Conservation (phyloP, 2,113 vertebrate genomes). For the Campylorhamphus procurvoides region DNA sequence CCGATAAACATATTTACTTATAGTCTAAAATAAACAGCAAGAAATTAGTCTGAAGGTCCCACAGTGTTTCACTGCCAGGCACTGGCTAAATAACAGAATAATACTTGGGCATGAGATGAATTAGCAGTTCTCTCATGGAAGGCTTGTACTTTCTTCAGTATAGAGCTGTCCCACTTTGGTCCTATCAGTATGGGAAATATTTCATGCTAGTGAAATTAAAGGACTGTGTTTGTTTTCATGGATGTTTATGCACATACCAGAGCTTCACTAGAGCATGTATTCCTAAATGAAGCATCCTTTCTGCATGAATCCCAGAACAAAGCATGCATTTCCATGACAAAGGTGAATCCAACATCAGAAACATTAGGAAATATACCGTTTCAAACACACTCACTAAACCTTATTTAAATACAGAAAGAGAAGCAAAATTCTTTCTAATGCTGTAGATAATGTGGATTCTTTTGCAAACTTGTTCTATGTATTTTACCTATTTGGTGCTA, state of each 20-base stretch:
- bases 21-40: background rate
- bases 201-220: background rate
- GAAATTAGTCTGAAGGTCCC: background rate
- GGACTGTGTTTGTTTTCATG: background rate
- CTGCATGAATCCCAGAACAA: slow-evolving; percentile 25
- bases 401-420: background rate
- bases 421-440: background rate
- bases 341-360: background rate
- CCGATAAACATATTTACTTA: background rate
- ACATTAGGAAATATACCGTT: background rate
- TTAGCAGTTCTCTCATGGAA: background rate
- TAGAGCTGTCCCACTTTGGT: background rate
- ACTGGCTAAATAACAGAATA: background rate
- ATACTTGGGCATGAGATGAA: background rate
- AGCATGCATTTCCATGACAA: slow-evolving; percentile 43
- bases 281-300: slow-evolving; percentile 1
- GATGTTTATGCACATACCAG: background rate
- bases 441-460: background rate
- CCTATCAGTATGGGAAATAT: background rate
- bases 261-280: background rate
- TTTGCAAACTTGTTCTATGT: slow-evolving; percentile 2
- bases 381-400: background rate
- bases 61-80: background rate
- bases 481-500: background rate
- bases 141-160: background rate